These are phyloP conservation scores for Acanthosoma haemorrhoidale DNA, from an alignment of 2,888 invertebrate genomes.

Conservation along the genomic window DNA sequence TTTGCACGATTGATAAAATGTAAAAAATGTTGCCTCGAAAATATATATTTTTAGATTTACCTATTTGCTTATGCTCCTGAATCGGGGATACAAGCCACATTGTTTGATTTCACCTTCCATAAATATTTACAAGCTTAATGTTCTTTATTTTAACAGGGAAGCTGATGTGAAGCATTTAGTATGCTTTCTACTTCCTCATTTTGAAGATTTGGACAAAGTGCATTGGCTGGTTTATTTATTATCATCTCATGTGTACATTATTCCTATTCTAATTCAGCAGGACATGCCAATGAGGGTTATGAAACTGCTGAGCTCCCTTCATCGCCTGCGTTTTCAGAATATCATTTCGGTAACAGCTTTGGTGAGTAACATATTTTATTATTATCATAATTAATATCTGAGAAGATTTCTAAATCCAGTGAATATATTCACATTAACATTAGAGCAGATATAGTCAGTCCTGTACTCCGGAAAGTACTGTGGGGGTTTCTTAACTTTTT, in stretches of 20 bases:
- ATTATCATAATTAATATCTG: too few species aligned
- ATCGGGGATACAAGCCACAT: too few species aligned
- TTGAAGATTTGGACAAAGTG: constrained; percentile 3
- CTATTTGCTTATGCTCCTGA: too few species aligned
- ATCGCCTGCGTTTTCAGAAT: neutral
- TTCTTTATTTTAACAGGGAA: constrained; percentile 20
- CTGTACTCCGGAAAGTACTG: too few species aligned
- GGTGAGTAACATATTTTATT: neutral
- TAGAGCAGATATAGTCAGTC: too few species aligned
- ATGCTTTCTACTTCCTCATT: constrained; percentile 8
- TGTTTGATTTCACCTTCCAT: too few species aligned
- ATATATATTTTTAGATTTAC: too few species aligned
- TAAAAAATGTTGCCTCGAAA: too few species aligned
- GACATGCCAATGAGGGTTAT: neutral
- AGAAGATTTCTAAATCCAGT: too few species aligned
- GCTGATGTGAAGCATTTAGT: constrained; percentile 7
- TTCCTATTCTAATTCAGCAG: neutral
- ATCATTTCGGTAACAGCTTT: constrained; percentile 14
- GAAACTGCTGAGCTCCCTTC: neutral
- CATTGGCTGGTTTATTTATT: constrained; percentile 31
- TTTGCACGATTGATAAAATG: too few species aligned
- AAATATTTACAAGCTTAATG: neutral
- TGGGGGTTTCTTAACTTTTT: too few species aligned
- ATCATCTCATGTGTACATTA: constrained; percentile 17
- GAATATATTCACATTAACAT: too few species aligned